A percentile compares a stretch with the other conserved stretches of the same genome.
Conservation (phyloP, 2,888 invertebrate species). For the Pseudococcus longispinus region DNA sequence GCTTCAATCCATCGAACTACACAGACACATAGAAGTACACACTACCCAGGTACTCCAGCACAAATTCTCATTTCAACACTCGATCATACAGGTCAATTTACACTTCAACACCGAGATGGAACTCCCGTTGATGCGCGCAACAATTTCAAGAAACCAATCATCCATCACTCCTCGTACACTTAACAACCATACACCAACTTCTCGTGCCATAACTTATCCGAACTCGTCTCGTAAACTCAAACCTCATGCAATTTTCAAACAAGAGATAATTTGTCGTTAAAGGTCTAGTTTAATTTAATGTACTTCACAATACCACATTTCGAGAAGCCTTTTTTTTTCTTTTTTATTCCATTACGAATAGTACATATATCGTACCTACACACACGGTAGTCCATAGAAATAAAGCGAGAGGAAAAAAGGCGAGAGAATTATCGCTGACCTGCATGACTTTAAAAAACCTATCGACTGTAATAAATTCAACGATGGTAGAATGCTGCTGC, state of each 20-base stretch:
- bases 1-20: too few species aligned
- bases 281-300: slow-evolving; percentile 33
- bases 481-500: slow-evolving; percentile 45
- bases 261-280: slow-evolving; percentile 30
- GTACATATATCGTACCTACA: neutral
- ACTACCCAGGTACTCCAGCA: neutral
- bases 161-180: neutral
- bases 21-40: too few species aligned
- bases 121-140: neutral
- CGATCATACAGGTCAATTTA: neutral
- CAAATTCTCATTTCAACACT: neutral
- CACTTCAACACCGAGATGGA: neutral
- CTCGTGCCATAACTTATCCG: neutral
- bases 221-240: neutral
- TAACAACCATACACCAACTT: neutral
- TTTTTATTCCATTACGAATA: neutral
- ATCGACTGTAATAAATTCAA: slow-evolving; percentile 22
- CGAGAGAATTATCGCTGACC: slow-evolving; percentile 41
- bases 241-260: slow-evolving; percentile 12
- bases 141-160: neutral
- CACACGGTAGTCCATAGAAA: neutral
- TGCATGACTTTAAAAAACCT: slow-evolving; percentile 33
- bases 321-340: neutral
- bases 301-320: slow-evolving; percentile 8
- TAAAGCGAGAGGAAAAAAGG: slow-evolving; percentile 11